Base-by-base conservation (phyloP, 2,888 invertebrate species). In the Tipula helvola region DNA sequence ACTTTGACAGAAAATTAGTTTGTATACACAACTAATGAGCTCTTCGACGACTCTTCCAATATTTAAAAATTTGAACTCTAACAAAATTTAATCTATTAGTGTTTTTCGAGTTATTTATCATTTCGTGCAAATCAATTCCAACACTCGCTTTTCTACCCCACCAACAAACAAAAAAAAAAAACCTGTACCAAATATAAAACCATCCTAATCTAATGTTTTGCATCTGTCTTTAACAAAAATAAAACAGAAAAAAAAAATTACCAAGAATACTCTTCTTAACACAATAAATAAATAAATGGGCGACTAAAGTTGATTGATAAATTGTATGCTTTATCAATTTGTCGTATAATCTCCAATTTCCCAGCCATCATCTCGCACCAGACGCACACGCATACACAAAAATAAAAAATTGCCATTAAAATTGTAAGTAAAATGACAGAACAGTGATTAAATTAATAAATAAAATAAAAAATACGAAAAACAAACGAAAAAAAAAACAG, bases 271-370 rank as follows among this genome's bases (percentile, higher is more conserved):
- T 39, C 5, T 3, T 39, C 5, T 3, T 39, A 8, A 28, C 13
- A 28, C 16, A 71, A 71, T 12, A 71, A 57, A 39, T 39, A 39
- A 7, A 39, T 39, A 71, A 71, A 71, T 71, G 71, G 71, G 71
- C 71, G 71, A 71, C 71, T 71, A 71, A 71, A 71, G 28, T 71
- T 71, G 71, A 71, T 71, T 71, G 71, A 71, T 71, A 71, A 71
- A 71, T 71, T 71, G 71, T 71, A 71, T 71, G 71, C 71, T 71
- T 71, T 71, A 71, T 71, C 71, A 71, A 71, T 71, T 71, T 71
- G 71, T 71, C 12, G 71, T 71, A 71, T 71, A 71, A 71, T 71
- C 71, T 71, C 28, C 71, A 28, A 71, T 71, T 71, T 71, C 12
- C 28, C 71, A 71, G 71, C 71, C 71, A 71, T 71, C 71, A 71